Conservation (phyloP, 1,140 invertebrate genomes). For the Drosophila baimaii region DNA sequence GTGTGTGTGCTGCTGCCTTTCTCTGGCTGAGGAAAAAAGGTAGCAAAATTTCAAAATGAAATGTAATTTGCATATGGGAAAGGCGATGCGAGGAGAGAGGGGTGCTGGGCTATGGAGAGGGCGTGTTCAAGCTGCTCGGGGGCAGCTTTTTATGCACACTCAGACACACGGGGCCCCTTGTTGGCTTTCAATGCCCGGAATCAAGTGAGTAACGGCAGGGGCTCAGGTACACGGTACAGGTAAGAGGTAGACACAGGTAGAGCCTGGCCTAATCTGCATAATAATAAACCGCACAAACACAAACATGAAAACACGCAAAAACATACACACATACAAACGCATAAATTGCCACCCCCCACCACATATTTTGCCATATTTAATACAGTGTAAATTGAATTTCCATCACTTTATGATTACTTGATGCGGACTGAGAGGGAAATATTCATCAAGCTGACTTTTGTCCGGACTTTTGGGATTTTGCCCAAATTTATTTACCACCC, state of each 20-base stretch:
- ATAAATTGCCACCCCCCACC: constrained; percentile 55
- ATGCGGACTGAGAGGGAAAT: constrained; percentile 68
- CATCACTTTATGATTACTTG: constrained; percentile 82
- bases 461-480: neutral
- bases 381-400: constrained; percentile 81
- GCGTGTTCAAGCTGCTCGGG: constrained; percentile 32
- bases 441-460: constrained; percentile 52
- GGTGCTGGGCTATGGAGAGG: neutral
- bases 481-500: constrained; percentile 1
- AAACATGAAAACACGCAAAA: constrained; percentile 23
- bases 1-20: constrained; percentile 11
- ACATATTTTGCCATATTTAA: constrained; percentile 72
- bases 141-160: constrained; percentile 61
- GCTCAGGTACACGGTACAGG: constrained; percentile 1
- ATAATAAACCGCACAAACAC: constrained; percentile 75
- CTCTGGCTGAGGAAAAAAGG: constrained; percentile 55
- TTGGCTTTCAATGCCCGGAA: constrained; percentile 34
- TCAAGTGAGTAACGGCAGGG: constrained; percentile 29
- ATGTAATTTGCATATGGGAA: constrained; percentile 67
- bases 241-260: constrained; percentile 46
- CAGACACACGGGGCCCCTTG: constrained; percentile 35
- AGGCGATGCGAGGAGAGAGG: neutral
- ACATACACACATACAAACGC: constrained; percentile 52
- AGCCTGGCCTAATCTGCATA: constrained; percentile 77
- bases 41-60: constrained; percentile 71